phyloP scores from a whole-genome alignment of 1,140 invertebrate genomes.

The Drosophila rhopaloa region DNA sequence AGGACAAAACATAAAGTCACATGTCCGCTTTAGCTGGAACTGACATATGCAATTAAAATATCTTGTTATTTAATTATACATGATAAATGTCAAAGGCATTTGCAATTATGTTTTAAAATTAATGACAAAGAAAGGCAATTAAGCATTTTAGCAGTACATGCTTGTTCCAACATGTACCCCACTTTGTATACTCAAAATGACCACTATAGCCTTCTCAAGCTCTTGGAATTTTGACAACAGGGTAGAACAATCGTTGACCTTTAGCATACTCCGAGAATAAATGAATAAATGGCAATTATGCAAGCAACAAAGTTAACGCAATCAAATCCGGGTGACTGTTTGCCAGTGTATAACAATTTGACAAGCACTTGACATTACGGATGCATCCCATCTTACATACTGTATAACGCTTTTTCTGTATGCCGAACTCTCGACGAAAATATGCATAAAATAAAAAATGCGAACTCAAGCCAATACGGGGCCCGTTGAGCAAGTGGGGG shows the following conservation, averaged over 20 bases:
- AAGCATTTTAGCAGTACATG: neutral
- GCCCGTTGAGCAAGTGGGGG: constrained; percentile 1
- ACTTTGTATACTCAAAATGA: no score
- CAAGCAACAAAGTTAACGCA: constrained; percentile 4
- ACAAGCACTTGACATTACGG: constrained; percentile 28
- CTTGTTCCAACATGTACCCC: no score
- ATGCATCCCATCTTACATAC: constrained; percentile 19
- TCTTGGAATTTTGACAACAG: neutral
- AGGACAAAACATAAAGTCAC: neutral
- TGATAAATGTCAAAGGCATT: neutral
- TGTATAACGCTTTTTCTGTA: constrained; percentile 21
- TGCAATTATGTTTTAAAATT: neutral
- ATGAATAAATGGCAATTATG: constrained; percentile 20
- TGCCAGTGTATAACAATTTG: constrained; percentile 36
- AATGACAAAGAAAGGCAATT: neutral
- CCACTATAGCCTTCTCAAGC: neutral
- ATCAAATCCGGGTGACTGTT: constrained; percentile 14
- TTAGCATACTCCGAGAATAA: neutral
- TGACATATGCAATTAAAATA: neutral
- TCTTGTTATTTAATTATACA: neutral
- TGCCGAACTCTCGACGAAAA: constrained; percentile 43
- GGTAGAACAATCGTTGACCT: neutral
- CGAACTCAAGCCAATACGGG: constrained; percentile 45
- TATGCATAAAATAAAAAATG: constrained; percentile 43
- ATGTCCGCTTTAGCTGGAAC: neutral